Conservation (phyloP, 2,888 invertebrate species). For the Hypsopygia costalis region DNA sequence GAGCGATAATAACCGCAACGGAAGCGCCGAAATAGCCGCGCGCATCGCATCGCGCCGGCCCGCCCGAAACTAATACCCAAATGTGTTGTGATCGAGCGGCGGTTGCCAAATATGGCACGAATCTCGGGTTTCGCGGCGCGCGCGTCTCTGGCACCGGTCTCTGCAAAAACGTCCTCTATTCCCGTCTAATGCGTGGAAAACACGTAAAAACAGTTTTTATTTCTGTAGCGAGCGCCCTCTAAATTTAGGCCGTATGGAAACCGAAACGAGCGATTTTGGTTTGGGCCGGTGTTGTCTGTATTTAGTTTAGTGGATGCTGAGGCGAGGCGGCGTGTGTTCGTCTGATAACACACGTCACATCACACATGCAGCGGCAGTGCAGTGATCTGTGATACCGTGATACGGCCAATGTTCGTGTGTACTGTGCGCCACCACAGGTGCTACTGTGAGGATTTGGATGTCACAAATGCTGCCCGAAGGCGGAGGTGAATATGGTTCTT, state of each 20-base stretch:
- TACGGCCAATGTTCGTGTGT: slow-evolving; percentile 12
- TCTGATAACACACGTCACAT: slow-evolving; percentile 24
- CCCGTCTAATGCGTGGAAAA: slow-evolving; percentile 67
- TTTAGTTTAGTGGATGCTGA: slow-evolving; percentile 68
- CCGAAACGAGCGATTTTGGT: slow-evolving; percentile 77
- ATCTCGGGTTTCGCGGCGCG: slow-evolving; percentile 71
- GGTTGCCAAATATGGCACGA: slow-evolving; percentile 75
- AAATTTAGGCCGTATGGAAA: slow-evolving; percentile 74
- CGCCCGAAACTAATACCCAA: slow-evolving; percentile 71
- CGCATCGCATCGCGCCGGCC: slow-evolving; percentile 31
- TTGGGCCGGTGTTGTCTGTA: slow-evolving; percentile 70
- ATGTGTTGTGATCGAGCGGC: slow-evolving; percentile 55
- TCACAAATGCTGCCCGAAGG: slow-evolving; percentile 73
- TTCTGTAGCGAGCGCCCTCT: slow-evolving; percentile 75
- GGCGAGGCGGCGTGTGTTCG: slow-evolving; percentile 39
- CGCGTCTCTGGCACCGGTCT: slow-evolving; percentile 54
- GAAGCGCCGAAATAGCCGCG: slow-evolving; percentile 52
- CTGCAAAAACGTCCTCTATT: slow-evolving; percentile 64
- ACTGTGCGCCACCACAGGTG: slow-evolving; percentile 28
- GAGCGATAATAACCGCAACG: slow-evolving; percentile 35
- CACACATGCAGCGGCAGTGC: slow-evolving; percentile 15
- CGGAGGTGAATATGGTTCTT: slow-evolving; percentile 57
- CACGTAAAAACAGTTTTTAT: slow-evolving; percentile 78
- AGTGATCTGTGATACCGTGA: slow-evolving; percentile 16
- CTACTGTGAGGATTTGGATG: slow-evolving; percentile 57